Percentiles rank a stretch among this genome's conserved stretches.
Conservation (phyloP, 2,888 invertebrate species). For the Coelinius sp. region DNA sequence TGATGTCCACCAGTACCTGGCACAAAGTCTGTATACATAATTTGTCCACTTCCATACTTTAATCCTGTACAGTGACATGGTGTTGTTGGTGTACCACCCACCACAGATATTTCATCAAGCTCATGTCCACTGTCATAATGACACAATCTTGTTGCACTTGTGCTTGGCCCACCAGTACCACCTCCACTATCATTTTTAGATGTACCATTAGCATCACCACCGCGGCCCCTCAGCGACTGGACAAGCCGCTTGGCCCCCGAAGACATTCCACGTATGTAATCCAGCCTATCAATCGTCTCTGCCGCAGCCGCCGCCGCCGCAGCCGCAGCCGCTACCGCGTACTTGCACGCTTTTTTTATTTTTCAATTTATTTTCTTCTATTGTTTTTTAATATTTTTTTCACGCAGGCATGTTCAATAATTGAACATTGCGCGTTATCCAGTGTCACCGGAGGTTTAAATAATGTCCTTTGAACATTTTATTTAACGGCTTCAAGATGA, state of each 20-base stretch:
- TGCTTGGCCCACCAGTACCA: constrained; percentile 62
- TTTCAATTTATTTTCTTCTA: too few relatives aligned
- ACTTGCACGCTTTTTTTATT: constrained; percentile 33
- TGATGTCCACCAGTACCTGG: constrained; percentile 55
- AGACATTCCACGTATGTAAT: constrained; percentile 70
- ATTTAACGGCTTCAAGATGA: too few relatives aligned
- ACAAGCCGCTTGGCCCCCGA: constrained; percentile 71
- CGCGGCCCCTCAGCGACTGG: constrained; percentile 70
- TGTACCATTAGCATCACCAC: constrained; percentile 51
- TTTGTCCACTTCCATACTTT: constrained; percentile 71
- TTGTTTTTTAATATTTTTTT: not conserved
- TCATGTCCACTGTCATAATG: constrained; percentile 70
- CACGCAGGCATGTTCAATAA: constrained; percentile 26
- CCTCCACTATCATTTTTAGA: constrained; percentile 57
- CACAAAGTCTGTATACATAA: constrained; percentile 67
- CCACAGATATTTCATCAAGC: constrained; percentile 73
- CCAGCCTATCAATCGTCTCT: constrained; percentile 64
- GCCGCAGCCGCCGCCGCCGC: constrained; percentile 43
- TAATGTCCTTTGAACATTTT: not conserved
- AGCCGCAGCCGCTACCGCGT: constrained; percentile 42
- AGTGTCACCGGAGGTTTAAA: constrained; percentile 28
- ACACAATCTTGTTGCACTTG: constrained; percentile 66
- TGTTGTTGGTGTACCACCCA: constrained; percentile 68
- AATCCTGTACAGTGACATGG: constrained; percentile 67
- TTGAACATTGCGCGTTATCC: constrained; percentile 26